Evolutionary conservation across 2,888 invertebrate genomes (phyloP), one percentile per base, ranked within the genome.

Genomic region (Agapostemon virescens): DNA sequence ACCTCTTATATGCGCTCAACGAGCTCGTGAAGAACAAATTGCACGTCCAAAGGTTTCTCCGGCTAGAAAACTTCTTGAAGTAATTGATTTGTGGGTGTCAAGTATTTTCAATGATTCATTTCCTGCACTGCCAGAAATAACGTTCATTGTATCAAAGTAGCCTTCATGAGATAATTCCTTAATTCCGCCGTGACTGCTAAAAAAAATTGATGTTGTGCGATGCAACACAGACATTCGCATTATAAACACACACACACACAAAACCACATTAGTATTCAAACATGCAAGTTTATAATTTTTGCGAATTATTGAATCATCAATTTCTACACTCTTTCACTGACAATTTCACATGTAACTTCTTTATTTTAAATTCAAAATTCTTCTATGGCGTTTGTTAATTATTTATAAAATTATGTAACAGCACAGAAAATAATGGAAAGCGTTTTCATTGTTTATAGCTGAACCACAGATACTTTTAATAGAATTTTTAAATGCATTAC

Each of bases 11-110:
- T 23, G 1, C 1, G n/a, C 0, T 13, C 33, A 20, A 9, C 6
- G 13, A 42, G 15, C 40, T 55, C 55, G 36, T 81, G 64, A 6
- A 81, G 23, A 9, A 81, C 15, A 6, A 81, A 42, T 6, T 68
- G 58, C 6, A 76, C 71, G 30, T 76, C 36, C 9, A 17, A 26
- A 20, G 40, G 20, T 45, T 66, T 23, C 20, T 13, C 17, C 15
- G 26, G 20, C 1, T 13, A 26, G 7, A 76, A 17, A 15, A 81
- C 13, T 3, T 81, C 26, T 20, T 42, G 0, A 2, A 81, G 36
- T 13, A 52, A 30, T 20, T 64, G 63, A 9, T 64, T 68, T 9
- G 75, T 42, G 33, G 6, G 38, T 30, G 40, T 26, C 20, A 67
- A 30, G 3, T 80, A 7, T 23, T 40, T 49, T 4, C 38, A 30